Percentiles rank a stretch among this genome's conserved stretches.
phyloP scores from a whole-genome alignment of 2,113 vertebrate species.

The Eptesicus fuscus region DNA sequence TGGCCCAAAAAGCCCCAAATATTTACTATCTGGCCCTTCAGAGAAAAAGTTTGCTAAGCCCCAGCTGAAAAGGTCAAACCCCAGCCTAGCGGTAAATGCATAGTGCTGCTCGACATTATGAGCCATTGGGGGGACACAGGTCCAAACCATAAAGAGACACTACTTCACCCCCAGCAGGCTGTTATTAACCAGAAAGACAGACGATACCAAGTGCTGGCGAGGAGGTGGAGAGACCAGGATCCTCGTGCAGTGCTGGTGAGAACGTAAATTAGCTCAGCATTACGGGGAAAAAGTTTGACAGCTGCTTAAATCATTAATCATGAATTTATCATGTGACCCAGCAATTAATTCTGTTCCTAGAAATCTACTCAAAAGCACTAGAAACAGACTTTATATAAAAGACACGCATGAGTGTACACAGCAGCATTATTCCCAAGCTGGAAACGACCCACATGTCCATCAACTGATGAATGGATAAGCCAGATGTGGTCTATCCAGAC shows the following conservation, averaged over 20 bases:
- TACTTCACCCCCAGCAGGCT: not conserved
- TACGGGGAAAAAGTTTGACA: rapidly evolving
- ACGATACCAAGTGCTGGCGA: not conserved
- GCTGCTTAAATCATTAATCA: not conserved
- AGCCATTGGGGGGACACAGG: not conserved
- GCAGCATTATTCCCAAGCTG: not conserved
- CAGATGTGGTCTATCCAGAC: no score
- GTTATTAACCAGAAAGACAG: not conserved
- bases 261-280: not conserved
- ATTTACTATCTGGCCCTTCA: not conserved
- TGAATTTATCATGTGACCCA: not conserved
- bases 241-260: rapidly evolving
- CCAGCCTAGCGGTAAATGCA: not conserved
- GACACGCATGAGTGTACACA: rapidly evolving
- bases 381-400: not conserved
- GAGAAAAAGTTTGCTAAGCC: not conserved
- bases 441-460: not conserved
- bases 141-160: no score
- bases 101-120: rapidly evolving
- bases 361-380: not conserved
- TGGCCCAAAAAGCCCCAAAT: not conserved
- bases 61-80: not conserved
- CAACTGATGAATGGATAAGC: not conserved
- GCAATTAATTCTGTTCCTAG: not conserved
- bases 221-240: rapidly evolving